A percentile compares a stretch with the other conserved stretches of the same genome.
These are phyloP conservation scores for Parelbella ahira DNA, from an alignment of 2,888 invertebrate species.

Conservation along the genomic window DNA sequence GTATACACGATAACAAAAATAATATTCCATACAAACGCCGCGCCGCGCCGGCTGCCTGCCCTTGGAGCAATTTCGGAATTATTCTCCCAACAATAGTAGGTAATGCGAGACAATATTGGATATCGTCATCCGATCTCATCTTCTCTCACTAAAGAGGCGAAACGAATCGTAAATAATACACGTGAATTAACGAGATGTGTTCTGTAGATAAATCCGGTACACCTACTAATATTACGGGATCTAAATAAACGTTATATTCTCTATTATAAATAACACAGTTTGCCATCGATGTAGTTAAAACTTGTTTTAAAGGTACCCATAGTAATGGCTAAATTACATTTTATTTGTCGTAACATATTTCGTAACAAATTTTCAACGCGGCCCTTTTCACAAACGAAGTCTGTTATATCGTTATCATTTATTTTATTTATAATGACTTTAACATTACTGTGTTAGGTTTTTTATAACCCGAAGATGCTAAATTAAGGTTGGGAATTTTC, in stretches of 20 bases:
- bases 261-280: too few species aligned
- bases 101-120: conserved; percentile 70
- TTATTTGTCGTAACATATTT: conserved; percentile 9
- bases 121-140: conserved; percentile 68
- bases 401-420: not conserved
- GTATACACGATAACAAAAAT: conserved; percentile 14
- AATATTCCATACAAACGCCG: conserved; percentile 9
- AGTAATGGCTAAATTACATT: conserved; percentile 11
- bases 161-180: conserved; percentile 74
- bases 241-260: too few species aligned
- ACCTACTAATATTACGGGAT: too few species aligned
- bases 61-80: conserved; percentile 45
- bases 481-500: too few species aligned
- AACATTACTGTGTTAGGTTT: too few species aligned
- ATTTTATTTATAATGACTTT: not conserved
- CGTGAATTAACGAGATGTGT: conserved; percentile 66
- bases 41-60: conserved; percentile 24
- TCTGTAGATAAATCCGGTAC: conserved; percentile 45
- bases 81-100: conserved; percentile 58
- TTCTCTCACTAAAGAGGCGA: conserved; percentile 60
- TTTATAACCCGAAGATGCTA: too few species aligned
- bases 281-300: too few species aligned
- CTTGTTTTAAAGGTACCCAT: conserved; percentile 1
- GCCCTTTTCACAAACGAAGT: not conserved
- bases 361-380: conserved; percentile 2